Conservation (phyloP, 2,113 vertebrate species). For the Nothoprocta perdicaria region DNA sequence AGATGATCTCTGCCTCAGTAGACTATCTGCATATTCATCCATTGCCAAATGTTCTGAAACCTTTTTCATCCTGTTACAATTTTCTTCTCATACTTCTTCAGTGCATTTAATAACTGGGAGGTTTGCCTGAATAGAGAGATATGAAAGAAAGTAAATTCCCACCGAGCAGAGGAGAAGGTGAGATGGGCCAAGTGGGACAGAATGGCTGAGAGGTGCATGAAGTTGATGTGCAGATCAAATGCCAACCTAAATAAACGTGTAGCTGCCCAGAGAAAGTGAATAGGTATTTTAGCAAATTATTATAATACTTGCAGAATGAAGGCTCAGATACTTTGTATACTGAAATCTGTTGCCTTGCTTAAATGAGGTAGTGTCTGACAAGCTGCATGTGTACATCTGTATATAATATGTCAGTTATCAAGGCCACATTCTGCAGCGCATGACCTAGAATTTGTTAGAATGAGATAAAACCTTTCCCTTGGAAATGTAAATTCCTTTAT, state of each 20-base stretch:
- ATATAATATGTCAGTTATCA: background rate
- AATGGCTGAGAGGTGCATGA: background rate
- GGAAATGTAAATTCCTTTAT: conserved; percentile 5
- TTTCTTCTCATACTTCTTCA: background rate
- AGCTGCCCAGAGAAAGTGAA: background rate
- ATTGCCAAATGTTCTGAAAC: conserved; percentile 42
- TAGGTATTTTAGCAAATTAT: background rate
- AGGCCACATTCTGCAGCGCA: conserved; percentile 4
- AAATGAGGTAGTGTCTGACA: background rate
- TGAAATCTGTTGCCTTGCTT: background rate
- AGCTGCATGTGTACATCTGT: background rate
- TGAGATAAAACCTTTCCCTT: background rate
- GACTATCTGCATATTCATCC: conserved; percentile 37
- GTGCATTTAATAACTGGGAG: conserved; percentile 25
- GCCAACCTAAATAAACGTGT: conserved; percentile 43
- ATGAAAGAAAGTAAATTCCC: conserved; percentile 14
- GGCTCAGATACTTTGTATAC: background rate
- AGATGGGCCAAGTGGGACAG: background rate
- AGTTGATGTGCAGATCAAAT: background rate
- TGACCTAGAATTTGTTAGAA: background rate
- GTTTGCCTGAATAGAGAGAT: background rate
- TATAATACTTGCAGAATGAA: background rate
- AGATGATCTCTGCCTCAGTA: conserved; percentile 6
- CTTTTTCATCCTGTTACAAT: background rate
- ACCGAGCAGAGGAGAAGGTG: background rate